phyloP scores from a whole-genome alignment of 2,888 invertebrate species.

The Philereme transversata region DNA sequence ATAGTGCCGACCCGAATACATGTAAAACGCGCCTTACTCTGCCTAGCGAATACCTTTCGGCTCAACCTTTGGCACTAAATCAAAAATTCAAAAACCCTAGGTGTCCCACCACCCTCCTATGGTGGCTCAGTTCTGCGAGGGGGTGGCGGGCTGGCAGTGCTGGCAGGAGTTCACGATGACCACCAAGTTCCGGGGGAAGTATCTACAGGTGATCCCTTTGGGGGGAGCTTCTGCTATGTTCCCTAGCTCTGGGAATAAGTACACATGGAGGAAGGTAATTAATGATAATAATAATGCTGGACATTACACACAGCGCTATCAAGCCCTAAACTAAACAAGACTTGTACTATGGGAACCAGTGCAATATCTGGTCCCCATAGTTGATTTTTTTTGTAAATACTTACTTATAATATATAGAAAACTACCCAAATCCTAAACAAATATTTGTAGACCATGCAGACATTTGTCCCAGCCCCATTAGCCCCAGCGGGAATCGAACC shows the following conservation, averaged over 20 bases:
- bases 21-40: not conserved
- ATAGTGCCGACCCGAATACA: not conserved
- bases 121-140: slow-evolving; percentile 97
- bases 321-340: no score
- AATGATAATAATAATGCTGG: not conserved
- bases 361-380: no score
- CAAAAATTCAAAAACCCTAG: slow-evolving; percentile 48
- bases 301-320: no score
- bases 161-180: slow-evolving; percentile 99
- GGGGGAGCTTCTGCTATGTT: slow-evolving; percentile 90
- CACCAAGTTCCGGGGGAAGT: slow-evolving; percentile 99
- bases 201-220: slow-evolving; percentile 93
- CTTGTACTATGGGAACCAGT: no score
- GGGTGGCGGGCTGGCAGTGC: slow-evolving; percentile 92
- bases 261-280: slow-evolving; percentile 95
- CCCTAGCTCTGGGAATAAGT: slow-evolving; percentile 89
- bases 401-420: no score
- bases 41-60: slow-evolving; percentile 2
- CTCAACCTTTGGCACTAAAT: slow-evolving; percentile 9
- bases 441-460: no score
- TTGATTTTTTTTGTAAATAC: no score
- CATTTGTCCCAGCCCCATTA: no score
- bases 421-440: no score
- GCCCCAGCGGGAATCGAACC: no score
- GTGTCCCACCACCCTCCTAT: slow-evolving; percentile 99